Evolutionary conservation across 1,140 invertebrate species (phyloP), one percentile per base, ranked within the genome.

Genomic region (Drosophila quadrilineata): DNA sequence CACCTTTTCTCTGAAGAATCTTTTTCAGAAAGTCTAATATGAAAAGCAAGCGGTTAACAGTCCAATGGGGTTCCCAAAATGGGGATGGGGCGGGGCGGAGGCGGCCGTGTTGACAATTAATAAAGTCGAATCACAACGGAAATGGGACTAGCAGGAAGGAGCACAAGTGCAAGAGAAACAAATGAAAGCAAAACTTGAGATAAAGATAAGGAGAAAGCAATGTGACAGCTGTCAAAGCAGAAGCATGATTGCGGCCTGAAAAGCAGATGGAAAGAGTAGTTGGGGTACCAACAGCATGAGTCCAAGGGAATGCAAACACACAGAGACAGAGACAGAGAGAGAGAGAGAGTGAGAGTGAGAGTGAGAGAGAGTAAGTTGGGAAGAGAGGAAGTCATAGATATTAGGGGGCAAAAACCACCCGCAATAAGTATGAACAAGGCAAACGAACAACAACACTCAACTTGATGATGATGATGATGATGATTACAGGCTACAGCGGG

Each of bases 161-260:
- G 29, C 50, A 17, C 5, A 63, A 21, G 24, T 60, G 38, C 40
- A 58, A 28, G 16, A 6, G 22, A 22, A 43, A 50, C 31, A 45
- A 40, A 54, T 36, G 19, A 58, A 70, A 62, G 35, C 29, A 38
- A n/a, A n/a, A 58, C 46, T 58, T 40, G 43, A 72, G 28, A n/a
- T 14, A 26, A 17, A 57, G 58, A 62, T 62, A 69, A 69, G 59
- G 50, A 21, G 45, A 79, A 82, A 62, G 36, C 70, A 71, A 72
- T 41, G 66, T 67, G 79, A 84, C 79, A 84, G 79, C 79, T 84
- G 79, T 84, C 79, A 84, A 84, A 84, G 79, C 79, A 84, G 29
- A 68, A 57, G 17, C 24, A 49, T 24, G 16, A 48, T 50, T 50
- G 29, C 22, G 22, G 36, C 14, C 22, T 28, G 10, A 1, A 41